These are phyloP conservation scores for Temnothorax ravouxi DNA, from an alignment of 2,888 invertebrate genomes.

Conservation along the genomic window DNA sequence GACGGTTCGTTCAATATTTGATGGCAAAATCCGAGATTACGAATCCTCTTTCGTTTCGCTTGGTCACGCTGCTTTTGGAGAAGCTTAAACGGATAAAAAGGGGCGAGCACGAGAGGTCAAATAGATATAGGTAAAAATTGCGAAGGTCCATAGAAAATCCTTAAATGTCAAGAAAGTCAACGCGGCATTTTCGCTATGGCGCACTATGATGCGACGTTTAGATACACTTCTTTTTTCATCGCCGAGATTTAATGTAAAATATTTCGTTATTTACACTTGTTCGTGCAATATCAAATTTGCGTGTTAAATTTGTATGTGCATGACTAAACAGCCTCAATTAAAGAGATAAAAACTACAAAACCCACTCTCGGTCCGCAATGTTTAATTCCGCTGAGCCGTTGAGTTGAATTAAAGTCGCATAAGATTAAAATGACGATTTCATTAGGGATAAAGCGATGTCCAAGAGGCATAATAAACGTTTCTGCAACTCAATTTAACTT, in stretches of 20 bases:
- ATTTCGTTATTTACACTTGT: neutral
- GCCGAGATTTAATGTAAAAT: neutral
- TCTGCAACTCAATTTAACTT: slow-evolving; percentile 35
- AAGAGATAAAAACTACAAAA: neutral
- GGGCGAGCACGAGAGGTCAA: too few relatives aligned
- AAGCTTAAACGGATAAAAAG: slow-evolving; percentile 3
- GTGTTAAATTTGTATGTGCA: neutral
- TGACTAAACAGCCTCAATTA: neutral
- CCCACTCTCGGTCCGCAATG: neutral
- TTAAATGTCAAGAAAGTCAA: neutral
- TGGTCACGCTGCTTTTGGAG: slow-evolving; percentile 26
- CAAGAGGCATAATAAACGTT: slow-evolving; percentile 64
- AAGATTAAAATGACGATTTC: slow-evolving; percentile 72
- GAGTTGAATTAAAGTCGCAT: slow-evolving; percentile 17
- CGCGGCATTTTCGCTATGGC: neutral
- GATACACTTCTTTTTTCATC: neutral
- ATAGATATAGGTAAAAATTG: slow-evolving; percentile 5
- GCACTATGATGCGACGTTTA: neutral
- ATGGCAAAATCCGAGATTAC: slow-evolving; percentile 52
- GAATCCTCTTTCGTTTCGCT: slow-evolving; percentile 25
- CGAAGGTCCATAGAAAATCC: neutral
- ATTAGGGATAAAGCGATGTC: slow-evolving; percentile 56
- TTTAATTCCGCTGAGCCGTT: slow-evolving; percentile 12
- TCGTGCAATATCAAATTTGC: neutral
- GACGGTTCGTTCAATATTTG: slow-evolving; percentile 58